Conservation (phyloP, 2,888 invertebrate genomes). For the Atethmia centrago region DNA sequence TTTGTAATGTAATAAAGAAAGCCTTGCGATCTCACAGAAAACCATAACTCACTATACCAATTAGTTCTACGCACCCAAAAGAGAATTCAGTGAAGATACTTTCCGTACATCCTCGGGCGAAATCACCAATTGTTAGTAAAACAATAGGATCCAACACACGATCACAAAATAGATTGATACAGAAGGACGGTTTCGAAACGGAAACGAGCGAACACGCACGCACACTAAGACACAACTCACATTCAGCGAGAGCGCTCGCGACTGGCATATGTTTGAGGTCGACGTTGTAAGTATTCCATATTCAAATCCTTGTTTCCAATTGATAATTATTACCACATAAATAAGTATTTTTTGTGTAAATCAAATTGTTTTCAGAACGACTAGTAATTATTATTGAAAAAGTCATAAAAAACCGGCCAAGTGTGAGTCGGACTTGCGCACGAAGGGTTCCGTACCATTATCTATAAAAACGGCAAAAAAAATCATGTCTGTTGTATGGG, state of each 20-base stretch:
- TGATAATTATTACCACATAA: not conserved
- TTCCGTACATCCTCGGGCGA: slow-evolving; percentile 44
- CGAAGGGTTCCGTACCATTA: no score
- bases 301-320: not conserved
- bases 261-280: not conserved
- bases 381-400: not conserved
- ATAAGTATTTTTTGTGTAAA: not conserved
- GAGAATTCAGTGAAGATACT: slow-evolving; percentile 24
- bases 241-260: not conserved
- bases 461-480: no score
- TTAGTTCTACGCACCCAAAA: slow-evolving; percentile 25
- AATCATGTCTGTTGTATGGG: no score
- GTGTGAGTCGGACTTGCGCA: no score
- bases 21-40: not conserved
- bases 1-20: not conserved
- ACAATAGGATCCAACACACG: slow-evolving; percentile 52
- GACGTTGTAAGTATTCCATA: not conserved
- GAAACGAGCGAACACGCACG: not conserved
- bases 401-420: no score
- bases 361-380: not conserved
- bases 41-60: slow-evolving; percentile 19
- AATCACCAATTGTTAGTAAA: slow-evolving; percentile 62
- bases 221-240: not conserved
- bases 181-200: not conserved
- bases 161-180: not conserved